These are phyloP conservation scores for Alloscopus bannaensis DNA, from an alignment of 2,888 invertebrate species.

Conservation along the genomic window DNA sequence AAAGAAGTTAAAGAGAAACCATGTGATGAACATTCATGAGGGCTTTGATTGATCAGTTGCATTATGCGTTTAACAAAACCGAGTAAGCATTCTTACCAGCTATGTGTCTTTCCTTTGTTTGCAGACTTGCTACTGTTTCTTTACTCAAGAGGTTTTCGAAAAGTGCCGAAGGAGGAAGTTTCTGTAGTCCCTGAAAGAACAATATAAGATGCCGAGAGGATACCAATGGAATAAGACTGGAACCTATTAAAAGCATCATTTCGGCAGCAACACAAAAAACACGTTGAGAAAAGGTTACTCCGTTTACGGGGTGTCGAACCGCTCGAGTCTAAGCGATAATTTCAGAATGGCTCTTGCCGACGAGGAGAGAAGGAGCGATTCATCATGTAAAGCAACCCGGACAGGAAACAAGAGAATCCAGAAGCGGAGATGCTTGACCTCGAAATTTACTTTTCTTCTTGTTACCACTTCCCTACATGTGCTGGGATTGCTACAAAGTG, in stretches of 20 bases:
- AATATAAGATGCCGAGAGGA: background rate
- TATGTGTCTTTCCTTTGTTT: constrained; percentile 46
- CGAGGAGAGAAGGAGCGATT: constrained; percentile 39
- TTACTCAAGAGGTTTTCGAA: constrained; percentile 26
- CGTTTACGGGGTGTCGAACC: constrained; percentile 16
- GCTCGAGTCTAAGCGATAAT: background rate
- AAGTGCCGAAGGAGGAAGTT: constrained; percentile 36
- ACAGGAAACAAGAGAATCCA: constrained; percentile 51
- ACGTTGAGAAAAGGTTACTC: background rate
- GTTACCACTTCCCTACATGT: background rate
- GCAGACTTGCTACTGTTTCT: constrained; percentile 44
- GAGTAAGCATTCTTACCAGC: constrained; percentile 13
- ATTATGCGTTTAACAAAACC: constrained; percentile 40
- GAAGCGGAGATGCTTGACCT: constrained; percentile 43
- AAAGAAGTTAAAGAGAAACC: constrained; percentile 16
- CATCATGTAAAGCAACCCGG: constrained; percentile 56
- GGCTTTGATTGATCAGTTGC: constrained; percentile 47
- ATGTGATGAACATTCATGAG: too few species aligned
- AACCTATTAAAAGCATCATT: constrained; percentile 23
- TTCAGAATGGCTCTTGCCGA: constrained; percentile 38
- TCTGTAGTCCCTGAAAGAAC: constrained; percentile 35
- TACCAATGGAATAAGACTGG: constrained; percentile 18
- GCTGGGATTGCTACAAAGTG: background rate
- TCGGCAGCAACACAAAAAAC: constrained; percentile 1
- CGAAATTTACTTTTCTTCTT: constrained; percentile 36